Percentiles rank a stretch among this genome's conserved stretches.
Conservation (phyloP, 2,113 vertebrate genomes). For the Rhea pennata region DNA sequence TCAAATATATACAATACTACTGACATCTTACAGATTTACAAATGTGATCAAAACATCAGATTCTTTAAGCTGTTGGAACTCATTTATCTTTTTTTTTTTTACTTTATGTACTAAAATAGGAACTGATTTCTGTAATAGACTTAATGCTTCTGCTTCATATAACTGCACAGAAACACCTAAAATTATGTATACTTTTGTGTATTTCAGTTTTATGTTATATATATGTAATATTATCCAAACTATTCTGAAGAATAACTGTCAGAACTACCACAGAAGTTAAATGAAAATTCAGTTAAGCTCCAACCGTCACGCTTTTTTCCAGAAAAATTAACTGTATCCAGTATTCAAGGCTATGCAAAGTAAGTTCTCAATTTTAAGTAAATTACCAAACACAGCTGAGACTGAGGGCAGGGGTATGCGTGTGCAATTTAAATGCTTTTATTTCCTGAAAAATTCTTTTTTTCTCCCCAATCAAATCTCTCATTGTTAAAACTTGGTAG, state of each 20-base stretch:
- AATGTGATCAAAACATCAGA: neutral
- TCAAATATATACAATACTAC: neutral
- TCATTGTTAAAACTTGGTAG: neutral
- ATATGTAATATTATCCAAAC: neutral
- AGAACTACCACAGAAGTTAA: neutral
- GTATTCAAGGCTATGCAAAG: neutral
- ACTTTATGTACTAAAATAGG: neutral
- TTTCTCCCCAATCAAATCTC: neutral
- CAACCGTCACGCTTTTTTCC: neutral
- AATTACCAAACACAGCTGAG: neutral
- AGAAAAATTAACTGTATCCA: neutral
- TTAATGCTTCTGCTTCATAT: neutral
- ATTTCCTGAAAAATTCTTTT: neutral
- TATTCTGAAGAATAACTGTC: neutral
- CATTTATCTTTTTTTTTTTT: neutral
- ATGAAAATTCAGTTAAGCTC: neutral
- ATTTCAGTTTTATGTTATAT: neutral
- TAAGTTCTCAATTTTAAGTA: neutral
- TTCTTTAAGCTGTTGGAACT: neutral
- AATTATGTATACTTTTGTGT: neutral
- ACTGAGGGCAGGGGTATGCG: neutral
- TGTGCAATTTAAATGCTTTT: neutral
- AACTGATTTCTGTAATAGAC: accelerated
- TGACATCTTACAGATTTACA: neutral
- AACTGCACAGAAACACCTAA: neutral